Evolutionary conservation across 2,113 vertebrate species (phyloP), one percentile per base, ranked within the genome.

Genomic region (Mohoua ochrocephala): DNA sequence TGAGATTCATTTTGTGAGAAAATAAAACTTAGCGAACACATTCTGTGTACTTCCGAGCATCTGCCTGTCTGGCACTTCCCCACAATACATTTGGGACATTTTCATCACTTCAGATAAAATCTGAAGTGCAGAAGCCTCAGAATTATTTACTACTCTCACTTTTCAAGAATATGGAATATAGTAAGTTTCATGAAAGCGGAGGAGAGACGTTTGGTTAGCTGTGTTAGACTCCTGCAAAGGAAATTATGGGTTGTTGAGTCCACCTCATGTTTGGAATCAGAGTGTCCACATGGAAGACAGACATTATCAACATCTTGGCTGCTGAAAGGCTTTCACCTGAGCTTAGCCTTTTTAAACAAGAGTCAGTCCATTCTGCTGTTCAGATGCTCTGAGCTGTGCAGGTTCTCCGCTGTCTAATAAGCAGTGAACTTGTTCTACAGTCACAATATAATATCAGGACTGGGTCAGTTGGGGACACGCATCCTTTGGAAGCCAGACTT

Each of bases 81-180:
- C 24, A 82, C 61, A 94, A 87, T 93, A 79, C n/a, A 79, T 85
- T 89, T 93, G 74, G 92, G 90, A 71, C n/a, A 33, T 91, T 90
- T 96, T 93, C 41, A 75, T 82, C 56, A 56, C 84, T 93, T 93
- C 56, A 81, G 37, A 91, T 70, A 84, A 83, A 89, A 84, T 50
- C 53, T 75, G 54, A 84, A 92, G 52, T 84, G 60, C 47, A 91
- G 24, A 96, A 82, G 27, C 27, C 39, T 78, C 74, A 75, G 35
- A 87, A 94, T 71, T 87, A 82, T 78, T 91, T 94, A 78, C 53
- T 86, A 86, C n/a, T 89, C 31, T 37, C 7, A 41, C 31, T 77
- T 92, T 73, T 69, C 45, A 86, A 73, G 57, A 90, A 92, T 33
- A 56, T 3, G 42, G 22, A 53, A 27, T 47, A 54, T 27, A 69